These are phyloP conservation scores for Dunckerocampus dactyliophorus DNA, from an alignment of 2,113 vertebrate species.

Conservation along the genomic window DNA sequence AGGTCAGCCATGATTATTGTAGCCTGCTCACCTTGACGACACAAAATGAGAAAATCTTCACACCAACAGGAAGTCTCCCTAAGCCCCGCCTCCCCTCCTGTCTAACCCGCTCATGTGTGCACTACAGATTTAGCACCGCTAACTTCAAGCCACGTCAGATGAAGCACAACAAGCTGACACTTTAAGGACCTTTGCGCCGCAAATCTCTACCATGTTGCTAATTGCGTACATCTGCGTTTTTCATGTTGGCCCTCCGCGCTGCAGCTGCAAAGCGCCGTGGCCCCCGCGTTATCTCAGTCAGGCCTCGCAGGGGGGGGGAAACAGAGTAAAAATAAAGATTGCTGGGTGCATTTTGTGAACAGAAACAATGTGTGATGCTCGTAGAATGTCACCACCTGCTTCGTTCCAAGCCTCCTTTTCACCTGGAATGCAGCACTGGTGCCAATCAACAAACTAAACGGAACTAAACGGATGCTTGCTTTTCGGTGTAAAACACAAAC, in stretches of 20 bases:
- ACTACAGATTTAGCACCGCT: background rate
- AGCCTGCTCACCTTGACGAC: conserved; percentile 43
- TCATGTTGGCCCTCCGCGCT: conserved; percentile 42
- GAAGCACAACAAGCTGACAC: conserved; percentile 58
- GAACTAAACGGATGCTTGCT: too few relatives aligned
- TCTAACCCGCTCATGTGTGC: too few relatives aligned
- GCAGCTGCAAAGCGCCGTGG: conserved; percentile 22
- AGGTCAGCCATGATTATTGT: conserved; percentile 53
- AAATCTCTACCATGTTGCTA: conserved; percentile 72
- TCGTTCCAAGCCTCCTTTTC: background rate
- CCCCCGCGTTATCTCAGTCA: too few relatives aligned
- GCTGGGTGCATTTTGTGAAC: too few relatives aligned
- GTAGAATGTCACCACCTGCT: too few relatives aligned
- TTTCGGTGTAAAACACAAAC: too few relatives aligned
- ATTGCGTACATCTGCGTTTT: conserved; percentile 69
- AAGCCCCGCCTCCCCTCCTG: conserved; percentile 7
- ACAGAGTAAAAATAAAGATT: too few relatives aligned
- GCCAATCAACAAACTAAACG: background rate
- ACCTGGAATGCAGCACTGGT: background rate
- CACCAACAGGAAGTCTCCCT: conserved; percentile 57
- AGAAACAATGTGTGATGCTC: background rate
- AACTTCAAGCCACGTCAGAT: conserved; percentile 47
- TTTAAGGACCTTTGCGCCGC: conserved; percentile 68
- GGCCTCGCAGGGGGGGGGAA: too few relatives aligned
- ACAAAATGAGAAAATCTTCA: conserved; percentile 63